Conservation (phyloP, 2,888 invertebrate genomes). For the Spatulosminthurus flaviceps region DNA sequence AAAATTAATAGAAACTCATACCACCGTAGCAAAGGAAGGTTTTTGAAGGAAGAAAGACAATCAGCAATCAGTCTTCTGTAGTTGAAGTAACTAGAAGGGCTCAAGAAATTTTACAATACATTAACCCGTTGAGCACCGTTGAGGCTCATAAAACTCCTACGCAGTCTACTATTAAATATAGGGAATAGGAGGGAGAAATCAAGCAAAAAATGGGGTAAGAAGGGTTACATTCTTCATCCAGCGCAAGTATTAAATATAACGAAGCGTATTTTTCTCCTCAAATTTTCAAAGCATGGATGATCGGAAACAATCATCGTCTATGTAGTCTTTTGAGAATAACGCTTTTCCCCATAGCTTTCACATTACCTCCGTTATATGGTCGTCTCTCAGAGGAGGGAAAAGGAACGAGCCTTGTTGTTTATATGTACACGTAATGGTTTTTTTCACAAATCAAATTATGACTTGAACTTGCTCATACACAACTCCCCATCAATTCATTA, state of each 20-base stretch:
- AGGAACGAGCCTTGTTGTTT: not conserved
- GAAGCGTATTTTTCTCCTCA: slow-evolving; percentile 6
- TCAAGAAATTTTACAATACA: slow-evolving; percentile 52
- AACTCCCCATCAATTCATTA: slow-evolving; percentile 32
- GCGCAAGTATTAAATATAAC: slow-evolving; percentile 3
- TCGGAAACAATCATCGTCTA: not conserved
- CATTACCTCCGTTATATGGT: not conserved
- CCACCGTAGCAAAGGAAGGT: not conserved
- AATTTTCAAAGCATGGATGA: slow-evolving; percentile 20
- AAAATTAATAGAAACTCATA: not conserved
- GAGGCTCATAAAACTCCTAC: slow-evolving; percentile 49
- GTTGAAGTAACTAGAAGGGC: not conserved
- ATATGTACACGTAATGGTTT: not conserved
- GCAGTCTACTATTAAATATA: slow-evolving; percentile 18
- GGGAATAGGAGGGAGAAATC: slow-evolving; percentile 25
- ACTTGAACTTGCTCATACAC: slow-evolving; percentile 43
- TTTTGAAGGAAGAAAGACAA: slow-evolving; percentile 22
- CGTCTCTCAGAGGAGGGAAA: not conserved
- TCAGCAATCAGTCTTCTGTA: not conserved
- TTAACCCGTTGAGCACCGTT: slow-evolving; percentile 48
- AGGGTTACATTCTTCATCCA: no score
- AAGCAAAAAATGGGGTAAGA: not conserved
- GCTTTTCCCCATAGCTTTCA: not conserved
- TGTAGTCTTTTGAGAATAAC: not conserved
- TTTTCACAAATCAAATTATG: slow-evolving; percentile 37